These are phyloP conservation scores for Cryptus viduatorius DNA, from an alignment of 2,888 invertebrate species.

Conservation along the genomic window DNA sequence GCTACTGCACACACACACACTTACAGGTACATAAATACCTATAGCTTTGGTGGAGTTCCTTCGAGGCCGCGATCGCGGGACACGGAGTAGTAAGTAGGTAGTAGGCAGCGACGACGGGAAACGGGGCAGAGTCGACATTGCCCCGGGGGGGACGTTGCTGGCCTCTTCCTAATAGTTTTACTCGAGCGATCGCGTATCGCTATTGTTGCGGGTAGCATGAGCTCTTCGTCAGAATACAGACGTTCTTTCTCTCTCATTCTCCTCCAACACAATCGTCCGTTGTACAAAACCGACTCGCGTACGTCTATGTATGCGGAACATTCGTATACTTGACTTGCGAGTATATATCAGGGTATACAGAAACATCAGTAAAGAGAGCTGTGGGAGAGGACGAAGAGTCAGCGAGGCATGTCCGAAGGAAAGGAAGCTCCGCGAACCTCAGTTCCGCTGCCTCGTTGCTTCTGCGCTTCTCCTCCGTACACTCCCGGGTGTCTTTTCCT, in stretches of 20 bases:
- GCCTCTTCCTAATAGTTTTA: slow-evolving; percentile 76
- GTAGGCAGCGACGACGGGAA: slow-evolving; percentile 54
- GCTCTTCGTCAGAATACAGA: neutral
- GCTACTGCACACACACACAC: neutral
- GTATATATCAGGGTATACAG: slow-evolving; percentile 46
- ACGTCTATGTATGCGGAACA: slow-evolving; percentile 27
- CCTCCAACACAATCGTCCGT: neutral
- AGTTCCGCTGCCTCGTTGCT: slow-evolving; percentile 84
- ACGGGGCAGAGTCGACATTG: slow-evolving; percentile 49
- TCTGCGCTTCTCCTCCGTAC: slow-evolving; percentile 60
- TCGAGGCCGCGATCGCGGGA: slow-evolving; percentile 49
- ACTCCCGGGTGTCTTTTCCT: slow-evolving; percentile 61
- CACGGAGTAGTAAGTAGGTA: neutral
- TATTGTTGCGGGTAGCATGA: slow-evolving; percentile 75
- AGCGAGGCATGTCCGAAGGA: slow-evolving; percentile 83
- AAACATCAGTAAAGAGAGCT: slow-evolving; percentile 70
- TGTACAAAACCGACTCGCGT: neutral
- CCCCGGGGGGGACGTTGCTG: slow-evolving; percentile 63
- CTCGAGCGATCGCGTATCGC: slow-evolving; percentile 77
- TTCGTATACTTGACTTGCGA: slow-evolving; percentile 21
- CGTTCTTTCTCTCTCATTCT: neutral
- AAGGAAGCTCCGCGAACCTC: slow-evolving; percentile 85
- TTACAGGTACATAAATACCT: neutral
- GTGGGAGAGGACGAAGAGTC: slow-evolving; percentile 84
- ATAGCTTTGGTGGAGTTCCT: slow-evolving; percentile 45